These are phyloP conservation scores for Characodon lateralis DNA, from an alignment of 2,797 vertebrate species.

Conservation along the genomic window DNA sequence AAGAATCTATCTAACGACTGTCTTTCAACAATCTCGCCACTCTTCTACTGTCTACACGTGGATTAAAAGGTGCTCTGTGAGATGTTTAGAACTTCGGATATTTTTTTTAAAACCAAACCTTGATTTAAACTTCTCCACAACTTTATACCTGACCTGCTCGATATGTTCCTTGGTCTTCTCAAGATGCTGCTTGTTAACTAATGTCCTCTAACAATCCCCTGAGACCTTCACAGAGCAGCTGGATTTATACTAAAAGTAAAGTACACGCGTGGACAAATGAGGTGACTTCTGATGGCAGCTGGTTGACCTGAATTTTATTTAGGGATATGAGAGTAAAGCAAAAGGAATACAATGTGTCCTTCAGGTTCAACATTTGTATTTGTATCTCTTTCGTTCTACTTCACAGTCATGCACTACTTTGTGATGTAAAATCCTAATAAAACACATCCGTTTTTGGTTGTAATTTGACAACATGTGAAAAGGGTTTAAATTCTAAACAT, in stretches of 20 bases:
- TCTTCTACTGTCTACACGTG: neutral
- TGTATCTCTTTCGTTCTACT: neutral
- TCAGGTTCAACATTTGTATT: too few species aligned
- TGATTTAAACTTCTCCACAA: neutral
- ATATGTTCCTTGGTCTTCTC: neutral
- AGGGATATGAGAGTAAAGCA: neutral
- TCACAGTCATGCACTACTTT: neutral
- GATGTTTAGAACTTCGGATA: neutral
- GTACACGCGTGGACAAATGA: neutral
- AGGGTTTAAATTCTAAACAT: neutral
- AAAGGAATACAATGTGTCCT: too few species aligned
- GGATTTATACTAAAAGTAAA: neutral
- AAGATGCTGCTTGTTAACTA: neutral
- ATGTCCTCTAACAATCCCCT: neutral
- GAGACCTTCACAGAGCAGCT: neutral
- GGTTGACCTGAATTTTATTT: neutral
- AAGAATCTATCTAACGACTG: too few species aligned
- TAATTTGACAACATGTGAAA: neutral
- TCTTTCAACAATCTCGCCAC: too few species aligned
- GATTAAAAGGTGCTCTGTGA: neutral
- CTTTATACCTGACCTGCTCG: neutral
- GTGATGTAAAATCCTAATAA: neutral
- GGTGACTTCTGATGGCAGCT: neutral
- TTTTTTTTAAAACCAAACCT: neutral
- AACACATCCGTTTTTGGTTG: neutral